These are phyloP conservation scores for Dreissena polymorpha DNA, from an alignment of 1,140 invertebrate genomes.

Conservation along the genomic window DNA sequence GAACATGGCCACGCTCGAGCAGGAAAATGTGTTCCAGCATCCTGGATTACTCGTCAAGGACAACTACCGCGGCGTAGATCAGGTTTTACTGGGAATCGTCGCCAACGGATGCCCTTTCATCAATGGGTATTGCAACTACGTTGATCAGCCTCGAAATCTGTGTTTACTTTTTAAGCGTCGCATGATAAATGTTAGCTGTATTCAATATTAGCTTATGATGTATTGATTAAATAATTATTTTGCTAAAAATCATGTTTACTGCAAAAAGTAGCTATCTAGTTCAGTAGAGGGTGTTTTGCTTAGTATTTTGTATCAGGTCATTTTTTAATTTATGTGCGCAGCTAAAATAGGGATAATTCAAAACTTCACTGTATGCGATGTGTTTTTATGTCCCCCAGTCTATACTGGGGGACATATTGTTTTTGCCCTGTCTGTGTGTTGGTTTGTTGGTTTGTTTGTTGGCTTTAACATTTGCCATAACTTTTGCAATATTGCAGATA, in stretches of 20 bases:
- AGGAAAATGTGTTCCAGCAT: background rate
- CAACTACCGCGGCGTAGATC: constrained; percentile 14
- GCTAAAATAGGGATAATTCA: too few species aligned
- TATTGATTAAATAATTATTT: background rate
- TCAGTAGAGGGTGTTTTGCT: too few species aligned
- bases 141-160: background rate
- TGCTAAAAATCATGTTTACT: background rate
- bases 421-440: too few species aligned
- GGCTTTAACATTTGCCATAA: too few species aligned
- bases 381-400: too few species aligned
- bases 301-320: too few species aligned
- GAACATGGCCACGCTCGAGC: background rate
- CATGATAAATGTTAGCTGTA: background rate
- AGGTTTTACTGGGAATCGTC: constrained; percentile 8
- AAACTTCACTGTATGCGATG: background rate
- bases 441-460: too few species aligned
- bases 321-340: too few species aligned
- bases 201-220: background rate
- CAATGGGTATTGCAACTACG: background rate
- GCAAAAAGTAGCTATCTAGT: too few species aligned
- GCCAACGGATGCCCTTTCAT: background rate
- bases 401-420: too few species aligned
- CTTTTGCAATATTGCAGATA: too few species aligned
- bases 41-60: constrained; percentile 7
- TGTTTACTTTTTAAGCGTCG: background rate